phyloP scores from a whole-genome alignment of 2,888 invertebrate species.

The Gandaritis pyraliata region DNA sequence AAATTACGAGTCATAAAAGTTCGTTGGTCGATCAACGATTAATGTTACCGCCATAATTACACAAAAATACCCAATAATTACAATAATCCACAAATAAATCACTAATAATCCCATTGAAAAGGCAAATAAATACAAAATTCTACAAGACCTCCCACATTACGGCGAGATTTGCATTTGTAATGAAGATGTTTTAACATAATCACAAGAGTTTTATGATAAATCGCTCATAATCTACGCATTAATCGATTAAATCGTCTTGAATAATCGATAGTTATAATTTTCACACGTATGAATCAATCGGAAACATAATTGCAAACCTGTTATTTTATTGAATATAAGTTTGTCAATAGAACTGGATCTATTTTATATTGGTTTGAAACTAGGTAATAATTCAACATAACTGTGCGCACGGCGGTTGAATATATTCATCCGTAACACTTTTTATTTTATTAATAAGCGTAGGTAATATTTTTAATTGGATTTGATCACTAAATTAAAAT shows the following conservation, averaged over 20 bases:
- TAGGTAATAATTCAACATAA: conserved; percentile 22
- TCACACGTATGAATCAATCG: conserved; percentile 36
- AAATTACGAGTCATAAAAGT: background rate
- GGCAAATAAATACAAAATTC: conserved; percentile 42
- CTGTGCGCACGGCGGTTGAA: conserved; percentile 20
- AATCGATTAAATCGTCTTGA: conserved; percentile 36
- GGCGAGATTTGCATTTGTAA: conserved; percentile 54
- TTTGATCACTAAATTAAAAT: conserved; percentile 8
- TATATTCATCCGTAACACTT: conserved; percentile 29
- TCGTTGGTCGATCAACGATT: conserved; percentile 7
- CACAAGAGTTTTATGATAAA: conserved; percentile 57
- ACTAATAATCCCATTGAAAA: conserved; percentile 33
- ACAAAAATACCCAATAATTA: conserved; percentile 40
- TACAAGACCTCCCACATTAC: conserved; percentile 53
- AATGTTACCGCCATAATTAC: conserved; percentile 35
- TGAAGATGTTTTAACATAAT: conserved; percentile 56
- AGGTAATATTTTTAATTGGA: conserved; percentile 12
- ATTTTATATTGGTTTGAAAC: conserved; percentile 20
- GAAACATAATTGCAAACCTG: conserved; percentile 33
- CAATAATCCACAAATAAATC: conserved; percentile 41
- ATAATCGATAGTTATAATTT: conserved; percentile 36
- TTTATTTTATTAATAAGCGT: conserved; percentile 23
- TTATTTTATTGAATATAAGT: conserved; percentile 29
- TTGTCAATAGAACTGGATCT: conserved; percentile 15
- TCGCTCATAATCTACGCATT: conserved; percentile 38